Conservation (phyloP, 2,113 vertebrate genomes). For the Gulo gulo region DNA sequence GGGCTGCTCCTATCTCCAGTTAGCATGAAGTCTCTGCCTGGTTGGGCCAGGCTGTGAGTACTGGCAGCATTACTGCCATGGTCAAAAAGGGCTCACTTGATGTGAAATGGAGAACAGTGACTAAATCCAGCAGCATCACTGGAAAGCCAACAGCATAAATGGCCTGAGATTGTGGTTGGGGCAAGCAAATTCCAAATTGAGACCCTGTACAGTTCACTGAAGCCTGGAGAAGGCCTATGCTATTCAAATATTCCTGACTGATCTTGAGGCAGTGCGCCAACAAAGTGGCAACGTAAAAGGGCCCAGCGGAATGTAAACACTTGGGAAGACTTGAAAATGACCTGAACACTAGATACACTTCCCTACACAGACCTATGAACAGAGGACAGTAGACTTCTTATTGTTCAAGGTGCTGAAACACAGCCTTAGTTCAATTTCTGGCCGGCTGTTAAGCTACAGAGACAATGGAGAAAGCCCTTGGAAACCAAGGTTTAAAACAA, state of each 20-base stretch:
- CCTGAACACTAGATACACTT: neutral
- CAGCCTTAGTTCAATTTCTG: neutral
- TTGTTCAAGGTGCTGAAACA: neutral
- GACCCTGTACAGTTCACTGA: neutral
- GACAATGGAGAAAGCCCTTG: neutral
- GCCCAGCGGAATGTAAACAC: neutral
- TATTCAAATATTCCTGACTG: neutral
- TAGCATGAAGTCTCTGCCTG: neutral
- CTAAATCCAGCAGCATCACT: neutral
- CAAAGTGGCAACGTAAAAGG: neutral
- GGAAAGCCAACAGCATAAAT: neutral
- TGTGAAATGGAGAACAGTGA: neutral
- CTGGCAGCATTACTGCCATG: neutral
- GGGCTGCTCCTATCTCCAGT: too few relatives aligned
- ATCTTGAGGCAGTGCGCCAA: neutral
- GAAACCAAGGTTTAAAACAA: neutral
- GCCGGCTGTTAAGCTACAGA: neutral
- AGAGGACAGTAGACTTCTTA: neutral
- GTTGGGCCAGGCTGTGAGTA: neutral
- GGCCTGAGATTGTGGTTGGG: neutral
- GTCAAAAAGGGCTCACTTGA: neutral
- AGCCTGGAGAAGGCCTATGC: neutral
- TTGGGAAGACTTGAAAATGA: neutral
- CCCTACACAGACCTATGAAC: neutral
- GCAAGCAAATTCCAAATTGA: neutral